phyloP scores from a whole-genome alignment of 2,113 vertebrate species.

The Tyrannus savana region DNA sequence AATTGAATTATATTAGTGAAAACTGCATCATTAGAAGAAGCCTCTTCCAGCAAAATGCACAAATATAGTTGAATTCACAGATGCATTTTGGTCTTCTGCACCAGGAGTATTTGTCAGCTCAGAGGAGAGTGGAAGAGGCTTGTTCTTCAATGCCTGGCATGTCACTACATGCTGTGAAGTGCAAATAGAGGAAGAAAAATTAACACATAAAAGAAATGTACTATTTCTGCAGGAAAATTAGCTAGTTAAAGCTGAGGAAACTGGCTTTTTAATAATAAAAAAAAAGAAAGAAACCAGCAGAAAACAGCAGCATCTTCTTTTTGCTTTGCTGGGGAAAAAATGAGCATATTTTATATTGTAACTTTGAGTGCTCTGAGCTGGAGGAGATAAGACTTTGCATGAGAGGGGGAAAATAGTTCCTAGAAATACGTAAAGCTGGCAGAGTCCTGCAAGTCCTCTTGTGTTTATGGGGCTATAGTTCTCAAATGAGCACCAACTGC shows the following conservation, averaged over 20 bases:
- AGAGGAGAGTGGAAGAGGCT: constrained; percentile 26
- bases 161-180: constrained; percentile 56
- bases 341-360: neutral
- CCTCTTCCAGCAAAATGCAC: constrained; percentile 33
- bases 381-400: neutral
- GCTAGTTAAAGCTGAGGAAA: constrained; percentile 2
- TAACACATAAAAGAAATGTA: constrained; percentile 64
- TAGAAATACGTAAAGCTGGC: neutral
- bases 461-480: neutral
- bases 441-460: neutral
- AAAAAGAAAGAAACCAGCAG: neutral
- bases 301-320: neutral
- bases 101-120: constrained; percentile 42
- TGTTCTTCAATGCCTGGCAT: constrained; percentile 34
- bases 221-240: constrained; percentile 53
- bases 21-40: constrained; percentile 27
- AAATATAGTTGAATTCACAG: constrained; percentile 24
- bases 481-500: neutral
- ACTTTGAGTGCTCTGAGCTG: neutral
- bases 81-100: constrained; percentile 27
- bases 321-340: neutral
- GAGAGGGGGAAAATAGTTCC: neutral
- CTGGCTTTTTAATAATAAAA: neutral
- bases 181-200: constrained; percentile 65
- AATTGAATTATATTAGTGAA: constrained; percentile 19